Evolutionary conservation across 2,113 vertebrate species (phyloP).

Genomic region (Cairina moschata): DNA sequence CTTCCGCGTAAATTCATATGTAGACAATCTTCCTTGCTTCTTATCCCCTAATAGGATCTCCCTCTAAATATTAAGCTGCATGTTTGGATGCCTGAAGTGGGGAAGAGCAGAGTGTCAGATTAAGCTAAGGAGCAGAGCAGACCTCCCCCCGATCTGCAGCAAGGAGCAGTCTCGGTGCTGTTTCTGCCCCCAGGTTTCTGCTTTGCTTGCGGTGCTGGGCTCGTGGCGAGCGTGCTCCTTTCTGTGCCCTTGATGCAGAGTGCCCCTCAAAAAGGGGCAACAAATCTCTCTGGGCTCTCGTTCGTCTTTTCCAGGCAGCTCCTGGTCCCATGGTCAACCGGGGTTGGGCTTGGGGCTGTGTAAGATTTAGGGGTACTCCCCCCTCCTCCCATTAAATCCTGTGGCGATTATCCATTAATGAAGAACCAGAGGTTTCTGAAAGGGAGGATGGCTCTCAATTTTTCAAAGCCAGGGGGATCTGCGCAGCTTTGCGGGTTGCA

Average conservation of each 20-base stretch:
- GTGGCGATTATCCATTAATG: background rate
- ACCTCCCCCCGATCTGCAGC: background rate
- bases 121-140: background rate
- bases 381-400: background rate
- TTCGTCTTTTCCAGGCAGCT: background rate
- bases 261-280: background rate
- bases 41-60: background rate
- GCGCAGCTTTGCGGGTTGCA: background rate
- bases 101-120: background rate
- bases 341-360: background rate
- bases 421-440: background rate
- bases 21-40: background rate
- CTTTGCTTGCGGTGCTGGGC: background rate
- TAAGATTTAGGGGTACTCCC: background rate
- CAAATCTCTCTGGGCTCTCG: background rate
- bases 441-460: background rate
- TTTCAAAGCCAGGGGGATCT: slow-evolving; percentile 5
- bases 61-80: background rate
- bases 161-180: background rate
- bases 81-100: background rate
- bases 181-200: background rate
- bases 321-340: background rate
- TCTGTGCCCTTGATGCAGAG: background rate
- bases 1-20: background rate
- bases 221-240: background rate